These are phyloP conservation scores for Thymallus thymallus DNA, from an alignment of 2,113 vertebrate species.

Conservation along the genomic window DNA sequence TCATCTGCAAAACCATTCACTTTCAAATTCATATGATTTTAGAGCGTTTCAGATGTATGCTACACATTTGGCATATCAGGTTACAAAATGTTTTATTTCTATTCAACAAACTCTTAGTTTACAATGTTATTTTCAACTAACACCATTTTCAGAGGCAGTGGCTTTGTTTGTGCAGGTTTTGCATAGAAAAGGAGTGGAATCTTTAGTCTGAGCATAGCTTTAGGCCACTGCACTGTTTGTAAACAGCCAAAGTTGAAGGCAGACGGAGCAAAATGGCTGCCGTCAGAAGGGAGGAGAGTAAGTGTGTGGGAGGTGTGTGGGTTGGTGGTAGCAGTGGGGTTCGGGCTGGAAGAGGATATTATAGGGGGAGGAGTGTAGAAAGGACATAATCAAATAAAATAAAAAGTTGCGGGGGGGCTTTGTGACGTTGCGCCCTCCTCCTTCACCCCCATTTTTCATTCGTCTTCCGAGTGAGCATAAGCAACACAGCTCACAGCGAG, in stretches of 20 bases:
- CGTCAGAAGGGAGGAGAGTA: conserved; percentile 37
- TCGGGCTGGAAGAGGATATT: conserved; percentile 33
- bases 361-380: conserved; percentile 8
- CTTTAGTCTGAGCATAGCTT: background rate
- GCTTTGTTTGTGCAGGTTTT: background rate
- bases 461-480: background rate
- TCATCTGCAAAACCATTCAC: no score
- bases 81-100: background rate
- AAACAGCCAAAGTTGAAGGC: conserved; percentile 64
- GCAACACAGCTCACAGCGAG: no score
- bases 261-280: conserved; percentile 48
- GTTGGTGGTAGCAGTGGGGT: conserved; percentile 21
- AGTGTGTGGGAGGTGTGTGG: conserved; percentile 45
- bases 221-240: conserved; percentile 49
- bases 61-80: no score
- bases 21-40: no score
- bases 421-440: background rate
- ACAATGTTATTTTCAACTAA: background rate
- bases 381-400: conserved; percentile 4
- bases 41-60: no score
- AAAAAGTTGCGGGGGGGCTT: background rate
- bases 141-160: background rate
- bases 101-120: background rate
- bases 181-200: background rate
- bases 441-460: background rate